Evolutionary conservation across 2,888 invertebrate genomes (phyloP).

Genomic region (Tenthredo livida): DNA sequence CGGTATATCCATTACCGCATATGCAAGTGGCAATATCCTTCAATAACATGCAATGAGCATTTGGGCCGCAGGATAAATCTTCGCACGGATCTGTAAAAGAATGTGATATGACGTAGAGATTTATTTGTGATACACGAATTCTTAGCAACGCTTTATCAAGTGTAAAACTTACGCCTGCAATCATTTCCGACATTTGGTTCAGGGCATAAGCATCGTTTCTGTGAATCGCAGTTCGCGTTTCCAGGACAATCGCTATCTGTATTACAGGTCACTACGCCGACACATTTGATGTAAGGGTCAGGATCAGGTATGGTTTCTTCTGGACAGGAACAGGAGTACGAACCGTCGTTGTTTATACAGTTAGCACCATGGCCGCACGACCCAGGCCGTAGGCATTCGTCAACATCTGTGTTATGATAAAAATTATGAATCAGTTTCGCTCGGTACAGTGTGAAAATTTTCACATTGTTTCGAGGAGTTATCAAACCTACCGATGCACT

Average conservation of each 20-base stretch:
- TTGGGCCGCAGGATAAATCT: conserved; percentile 89
- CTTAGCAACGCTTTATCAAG: neutral
- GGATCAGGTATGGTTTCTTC: conserved; percentile 91
- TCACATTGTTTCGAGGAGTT: neutral
- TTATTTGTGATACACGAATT: conserved; percentile 31
- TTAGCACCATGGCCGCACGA: conserved; percentile 90
- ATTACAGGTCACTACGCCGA: conserved; percentile 89
- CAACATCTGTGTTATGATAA: conserved; percentile 82
- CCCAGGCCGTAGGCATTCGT: conserved; percentile 88
- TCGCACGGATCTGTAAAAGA: conserved; percentile 91
- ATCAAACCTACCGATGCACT: conserved; percentile 82
- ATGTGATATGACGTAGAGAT: conserved; percentile 51
- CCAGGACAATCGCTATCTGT: conserved; percentile 91
- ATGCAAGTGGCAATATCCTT: conserved; percentile 91
- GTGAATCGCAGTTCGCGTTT: conserved; percentile 90
- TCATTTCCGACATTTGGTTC: conserved; percentile 95
- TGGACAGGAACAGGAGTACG: conserved; percentile 90
- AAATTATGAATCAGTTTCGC: neutral
- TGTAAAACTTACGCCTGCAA: conserved; percentile 88
- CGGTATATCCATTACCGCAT: conserved; percentile 90
- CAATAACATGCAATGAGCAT: conserved; percentile 92
- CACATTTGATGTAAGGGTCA: conserved; percentile 90
- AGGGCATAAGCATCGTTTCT: conserved; percentile 91
- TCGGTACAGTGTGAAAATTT: neutral
- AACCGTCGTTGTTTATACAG: conserved; percentile 89